These are phyloP conservation scores for Drosophila pruinosa DNA, from an alignment of 1,140 invertebrate species.

Conservation along the genomic window DNA sequence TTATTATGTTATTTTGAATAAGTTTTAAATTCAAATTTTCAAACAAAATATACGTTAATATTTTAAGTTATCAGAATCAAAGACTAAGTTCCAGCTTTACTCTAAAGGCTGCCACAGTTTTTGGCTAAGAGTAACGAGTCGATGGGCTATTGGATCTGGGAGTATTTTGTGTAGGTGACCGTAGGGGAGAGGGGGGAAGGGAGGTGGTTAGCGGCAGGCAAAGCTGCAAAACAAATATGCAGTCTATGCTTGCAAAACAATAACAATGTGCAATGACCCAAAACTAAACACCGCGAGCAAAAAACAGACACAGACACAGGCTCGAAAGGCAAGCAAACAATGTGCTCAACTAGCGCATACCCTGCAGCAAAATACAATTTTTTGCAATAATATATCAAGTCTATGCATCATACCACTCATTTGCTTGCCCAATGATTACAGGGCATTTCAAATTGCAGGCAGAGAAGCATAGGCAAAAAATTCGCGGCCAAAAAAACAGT, in stretches of 20 bases:
- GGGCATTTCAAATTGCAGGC: conserved; percentile 14
- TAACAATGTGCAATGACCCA: conserved; percentile 78
- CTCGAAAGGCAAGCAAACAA: not conserved
- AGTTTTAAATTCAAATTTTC: too few relatives aligned
- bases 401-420: not conserved
- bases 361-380: not conserved
- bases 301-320: conserved; percentile 8
- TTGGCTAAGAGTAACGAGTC: conserved; percentile 48
- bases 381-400: not conserved
- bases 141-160: conserved; percentile 13
- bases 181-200: not conserved
- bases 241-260: conserved; percentile 64
- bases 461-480: conserved; percentile 33
- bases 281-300: conserved; percentile 68
- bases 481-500: conserved; percentile 56
- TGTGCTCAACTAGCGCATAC: not conserved
- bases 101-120: conserved; percentile 32
- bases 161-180: not conserved
- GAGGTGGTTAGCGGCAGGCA: conserved; percentile 3
- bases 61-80: too few relatives aligned
- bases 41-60: too few relatives aligned
- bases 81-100: not conserved
- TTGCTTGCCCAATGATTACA: not conserved
- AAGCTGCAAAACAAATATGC: conserved; percentile 68
- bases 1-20: too few relatives aligned